Percentiles rank a stretch among this genome's conserved stretches.
Evolutionary conservation across 2,888 invertebrate species (phyloP).

Genomic region (Willowsia nigromaculata): DNA sequence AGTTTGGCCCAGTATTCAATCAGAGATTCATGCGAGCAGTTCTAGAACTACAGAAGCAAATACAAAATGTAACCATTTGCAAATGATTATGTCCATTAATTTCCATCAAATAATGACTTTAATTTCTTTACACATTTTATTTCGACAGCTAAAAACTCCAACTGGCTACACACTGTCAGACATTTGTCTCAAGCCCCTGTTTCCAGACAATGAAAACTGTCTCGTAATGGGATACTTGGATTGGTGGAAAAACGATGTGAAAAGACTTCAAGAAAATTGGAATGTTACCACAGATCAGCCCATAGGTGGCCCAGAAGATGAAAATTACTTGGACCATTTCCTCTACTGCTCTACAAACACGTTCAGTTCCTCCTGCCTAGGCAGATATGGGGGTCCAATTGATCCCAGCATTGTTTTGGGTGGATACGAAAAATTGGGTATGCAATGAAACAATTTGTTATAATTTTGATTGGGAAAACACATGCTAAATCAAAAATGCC

Average conservation of each 20-base stretch:
- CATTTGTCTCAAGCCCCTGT: slow-evolving; percentile 95
- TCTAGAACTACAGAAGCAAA: slow-evolving; percentile 86
- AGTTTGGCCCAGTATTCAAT: slow-evolving; percentile 93
- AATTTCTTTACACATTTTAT: neutral
- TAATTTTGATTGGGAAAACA: too few relatives aligned
- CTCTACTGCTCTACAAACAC: slow-evolving; percentile 85
- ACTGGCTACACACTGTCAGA: slow-evolving; percentile 83
- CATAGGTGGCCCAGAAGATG: neutral
- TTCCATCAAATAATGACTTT: neutral
- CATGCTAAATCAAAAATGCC: too few relatives aligned
- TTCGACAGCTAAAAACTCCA: neutral
- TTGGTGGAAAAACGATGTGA: slow-evolving; percentile 89
- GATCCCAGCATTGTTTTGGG: slow-evolving; percentile 95
- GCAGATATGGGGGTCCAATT: slow-evolving; percentile 91
- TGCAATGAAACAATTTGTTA: neutral
- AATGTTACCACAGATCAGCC: neutral
- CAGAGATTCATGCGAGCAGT: slow-evolving; percentile 88
- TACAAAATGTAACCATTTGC: slow-evolving; percentile 80
- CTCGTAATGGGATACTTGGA: slow-evolving; percentile 94
- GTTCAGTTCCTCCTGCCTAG: slow-evolving; percentile 85
- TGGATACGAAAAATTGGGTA: slow-evolving; percentile 81
- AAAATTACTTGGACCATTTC: slow-evolving; percentile 87
- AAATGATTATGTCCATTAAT: neutral
- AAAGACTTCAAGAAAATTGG: slow-evolving; percentile 81
- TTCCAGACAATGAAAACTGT: slow-evolving; percentile 87